Evolutionary conservation across 2,888 invertebrate genomes (phyloP).

Genomic region (Escarpia spicata): DNA sequence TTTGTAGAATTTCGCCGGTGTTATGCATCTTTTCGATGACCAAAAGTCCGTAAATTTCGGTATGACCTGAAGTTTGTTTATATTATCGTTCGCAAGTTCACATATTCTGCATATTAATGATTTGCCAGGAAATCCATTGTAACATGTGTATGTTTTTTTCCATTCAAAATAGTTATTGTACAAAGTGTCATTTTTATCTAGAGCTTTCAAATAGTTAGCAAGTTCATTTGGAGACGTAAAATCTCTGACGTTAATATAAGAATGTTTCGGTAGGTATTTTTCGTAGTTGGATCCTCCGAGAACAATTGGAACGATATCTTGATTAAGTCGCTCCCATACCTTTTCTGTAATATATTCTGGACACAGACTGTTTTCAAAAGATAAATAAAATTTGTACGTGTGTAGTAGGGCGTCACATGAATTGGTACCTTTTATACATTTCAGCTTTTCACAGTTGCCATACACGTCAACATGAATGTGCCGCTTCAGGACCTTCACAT

Average conservation of each 20-base stretch:
- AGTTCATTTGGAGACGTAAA: conserved; percentile 28
- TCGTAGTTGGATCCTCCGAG: conserved; percentile 28
- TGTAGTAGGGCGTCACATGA: neutral
- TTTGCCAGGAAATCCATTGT: neutral
- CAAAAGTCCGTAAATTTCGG: too few relatives aligned
- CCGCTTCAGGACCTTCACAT: conserved; percentile 25
- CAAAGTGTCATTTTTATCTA: too few relatives aligned
- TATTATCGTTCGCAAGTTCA: neutral
- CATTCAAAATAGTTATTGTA: neutral
- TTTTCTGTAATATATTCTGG: conserved; percentile 30
- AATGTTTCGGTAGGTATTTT: conserved; percentile 17
- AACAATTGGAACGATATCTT: conserved; percentile 29
- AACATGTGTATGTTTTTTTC: neutral
- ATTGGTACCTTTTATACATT: neutral
- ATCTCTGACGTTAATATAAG: conserved; percentile 28
- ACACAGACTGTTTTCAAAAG: conserved; percentile 32
- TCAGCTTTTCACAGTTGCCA: conserved; percentile 23
- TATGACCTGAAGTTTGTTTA: too few relatives aligned
- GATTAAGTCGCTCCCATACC: neutral
- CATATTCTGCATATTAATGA: neutral
- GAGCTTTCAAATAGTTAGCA: conserved; percentile 23
- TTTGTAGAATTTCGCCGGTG: neutral
- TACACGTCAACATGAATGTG: conserved; percentile 24
- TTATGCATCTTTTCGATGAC: too few relatives aligned
- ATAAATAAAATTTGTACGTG: conserved; percentile 30